These are phyloP conservation scores for Salvelinus sp. DNA, from an alignment of 2,113 vertebrate genomes.

Conservation along the genomic window DNA sequence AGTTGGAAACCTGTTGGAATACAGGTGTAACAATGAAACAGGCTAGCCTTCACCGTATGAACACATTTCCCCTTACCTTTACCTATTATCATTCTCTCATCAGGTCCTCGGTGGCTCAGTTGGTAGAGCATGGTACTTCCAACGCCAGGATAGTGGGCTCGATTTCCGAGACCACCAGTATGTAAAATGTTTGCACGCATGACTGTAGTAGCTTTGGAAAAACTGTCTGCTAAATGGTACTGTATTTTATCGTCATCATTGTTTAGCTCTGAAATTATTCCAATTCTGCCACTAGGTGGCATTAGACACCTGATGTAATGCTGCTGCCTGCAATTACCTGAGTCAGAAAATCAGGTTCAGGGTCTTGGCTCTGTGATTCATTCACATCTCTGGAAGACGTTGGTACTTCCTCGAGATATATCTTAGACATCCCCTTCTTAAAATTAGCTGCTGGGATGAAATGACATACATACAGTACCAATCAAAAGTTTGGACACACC, in stretches of 20 bases:
- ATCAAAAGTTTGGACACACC: too few species aligned
- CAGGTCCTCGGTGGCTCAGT: neutral
- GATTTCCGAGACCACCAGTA: too few species aligned
- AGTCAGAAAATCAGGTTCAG: slow-evolving; percentile 22
- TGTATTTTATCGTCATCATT: neutral
- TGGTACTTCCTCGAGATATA: slow-evolving; percentile 39
- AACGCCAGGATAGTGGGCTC: too few species aligned
- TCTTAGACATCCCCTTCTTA: slow-evolving; percentile 38
- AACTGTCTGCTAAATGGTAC: neutral
- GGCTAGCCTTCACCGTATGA: neutral
- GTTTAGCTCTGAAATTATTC: neutral
- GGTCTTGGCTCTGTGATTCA: slow-evolving; percentile 22
- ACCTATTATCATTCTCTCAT: neutral
- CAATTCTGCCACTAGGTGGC: slow-evolving; percentile 33
- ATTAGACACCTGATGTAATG: neutral
- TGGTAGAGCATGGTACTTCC: too few species aligned
- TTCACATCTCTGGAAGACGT: slow-evolving; percentile 49
- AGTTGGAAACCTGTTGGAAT: slow-evolving; percentile 45
- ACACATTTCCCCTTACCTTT: neutral
- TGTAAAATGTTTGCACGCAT: too few species aligned
- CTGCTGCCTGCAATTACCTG: slow-evolving; percentile 18
- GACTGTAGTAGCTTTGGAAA: too few species aligned
- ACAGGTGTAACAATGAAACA: neutral
- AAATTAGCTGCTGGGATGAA: slow-evolving; percentile 32
- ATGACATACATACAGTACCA: neutral